phyloP scores from a whole-genome alignment of 2,888 invertebrate species.

The Orthosia gracilis region DNA sequence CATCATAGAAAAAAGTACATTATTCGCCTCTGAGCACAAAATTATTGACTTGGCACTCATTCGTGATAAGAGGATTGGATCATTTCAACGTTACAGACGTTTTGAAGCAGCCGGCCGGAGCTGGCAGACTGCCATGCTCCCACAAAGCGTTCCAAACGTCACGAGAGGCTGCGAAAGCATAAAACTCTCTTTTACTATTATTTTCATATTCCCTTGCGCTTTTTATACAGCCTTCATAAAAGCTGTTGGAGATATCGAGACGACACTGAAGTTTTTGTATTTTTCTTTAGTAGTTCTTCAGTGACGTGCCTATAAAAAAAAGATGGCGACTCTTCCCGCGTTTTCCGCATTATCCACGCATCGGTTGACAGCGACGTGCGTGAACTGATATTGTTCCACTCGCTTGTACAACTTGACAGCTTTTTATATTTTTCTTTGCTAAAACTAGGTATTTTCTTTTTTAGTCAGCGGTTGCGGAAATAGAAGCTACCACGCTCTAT shows the following conservation, averaged over 20 bases:
- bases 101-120: constrained; percentile 46
- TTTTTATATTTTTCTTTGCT: constrained; percentile 37
- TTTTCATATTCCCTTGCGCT: constrained; percentile 61
- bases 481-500: constrained; percentile 15
- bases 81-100: constrained; percentile 62
- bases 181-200: constrained; percentile 55
- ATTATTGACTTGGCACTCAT: constrained; percentile 60
- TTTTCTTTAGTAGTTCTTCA: constrained; percentile 51
- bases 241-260: constrained; percentile 50
- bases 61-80: constrained; percentile 61
- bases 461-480: constrained; percentile 17
- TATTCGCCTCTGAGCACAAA: constrained; percentile 27
- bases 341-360: constrained; percentile 61
- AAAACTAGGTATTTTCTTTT: constrained; percentile 32
- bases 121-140: constrained; percentile 60
- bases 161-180: constrained; percentile 63
- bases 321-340: constrained; percentile 51
- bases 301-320: constrained; percentile 55
- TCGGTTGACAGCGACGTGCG: constrained; percentile 53
- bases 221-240: constrained; percentile 58
- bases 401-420: constrained; percentile 52
- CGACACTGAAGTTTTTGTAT: constrained; percentile 40
- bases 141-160: constrained; percentile 59
- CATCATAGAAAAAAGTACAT: constrained; percentile 24
- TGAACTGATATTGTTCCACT: constrained; percentile 59